Evolutionary conservation across 2,888 invertebrate genomes (phyloP).

Genomic region (Celastrina argiolus): DNA sequence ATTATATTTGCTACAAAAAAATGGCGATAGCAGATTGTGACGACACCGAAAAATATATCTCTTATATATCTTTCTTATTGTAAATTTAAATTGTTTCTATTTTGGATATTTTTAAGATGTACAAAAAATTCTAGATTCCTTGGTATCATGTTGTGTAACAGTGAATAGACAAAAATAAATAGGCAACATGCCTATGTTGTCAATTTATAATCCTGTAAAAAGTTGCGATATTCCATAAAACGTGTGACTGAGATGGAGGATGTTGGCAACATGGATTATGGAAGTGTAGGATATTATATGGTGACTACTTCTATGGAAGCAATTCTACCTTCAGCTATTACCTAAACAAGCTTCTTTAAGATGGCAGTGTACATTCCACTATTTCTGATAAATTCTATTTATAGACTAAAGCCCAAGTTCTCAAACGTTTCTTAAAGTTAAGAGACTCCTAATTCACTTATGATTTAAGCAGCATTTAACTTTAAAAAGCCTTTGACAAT

Average conservation of each 20-base stretch:
- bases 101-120: too few relatives aligned
- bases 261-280: neutral
- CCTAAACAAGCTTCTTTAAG: neutral
- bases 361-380: conserved; percentile 3
- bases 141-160: too few relatives aligned
- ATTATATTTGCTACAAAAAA: too few relatives aligned
- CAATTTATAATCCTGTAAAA: too few relatives aligned
- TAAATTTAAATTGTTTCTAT: too few relatives aligned
- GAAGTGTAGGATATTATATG: neutral
- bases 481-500: neutral
- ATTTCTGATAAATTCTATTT: neutral
- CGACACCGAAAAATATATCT: too few relatives aligned
- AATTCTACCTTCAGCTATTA: neutral
- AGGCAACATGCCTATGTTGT: too few relatives aligned
- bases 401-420: neutral
- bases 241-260: neutral
- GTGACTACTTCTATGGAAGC: neutral
- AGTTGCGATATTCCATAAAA: neutral
- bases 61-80: too few relatives aligned
- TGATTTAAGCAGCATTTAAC: neutral
- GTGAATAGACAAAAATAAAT: too few relatives aligned
- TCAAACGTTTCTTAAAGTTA: neutral
- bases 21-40: too few relatives aligned
- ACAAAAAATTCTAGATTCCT: too few relatives aligned
- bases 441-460: neutral